Evolutionary conservation across 1,140 invertebrate genomes (phyloP), one percentile per base, ranked within the genome.

Genomic region (Brachionus rubens): DNA sequence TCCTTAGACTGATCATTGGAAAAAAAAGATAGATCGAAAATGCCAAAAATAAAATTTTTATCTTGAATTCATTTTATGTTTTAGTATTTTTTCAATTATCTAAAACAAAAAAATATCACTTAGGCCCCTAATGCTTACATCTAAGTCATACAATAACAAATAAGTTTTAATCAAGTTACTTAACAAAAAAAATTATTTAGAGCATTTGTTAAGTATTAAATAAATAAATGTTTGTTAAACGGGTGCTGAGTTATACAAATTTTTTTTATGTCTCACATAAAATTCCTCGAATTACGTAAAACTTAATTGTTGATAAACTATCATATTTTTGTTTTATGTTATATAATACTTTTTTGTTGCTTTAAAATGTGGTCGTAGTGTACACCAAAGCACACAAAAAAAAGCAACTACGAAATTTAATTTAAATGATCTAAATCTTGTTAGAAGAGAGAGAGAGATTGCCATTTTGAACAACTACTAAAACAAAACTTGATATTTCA

Each of bases 401-500:
- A 36, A 59, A 59, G 36, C 26, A 59, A 59, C 16, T 33, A 33
- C 21, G 36, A 10, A 16, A 59, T n/a, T n/a, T n/a, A 59, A 16
- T 59, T 28, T 59, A 59, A 59, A 33, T 59, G 19, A 59, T 59
- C 26, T 6, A 59, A 59, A 59, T 59, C 16, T 28, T 36, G 30
- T 59, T 59, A 16, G 54, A 59, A 36, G n/a, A n/a, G n/a, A n/a
- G n/a, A n/a, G n/a, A n/a, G n/a, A 59, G 16, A 33, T 59, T 36
- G 54, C 54, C 28, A 36, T 59, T 59, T 59, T 36, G 3, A 59
- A 59, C 28, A 59, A 59, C 30, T n/a, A 36, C 33, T 59, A 59
- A 59, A 59, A 59, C 54, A 59, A 59, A 59, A 59, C 36, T 33
- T 59, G 54, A 59, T 59, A 59, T 36, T 59, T 19, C 28, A 59